phyloP scores from a whole-genome alignment of 2,113 vertebrate genomes.

The Perca fluviatilis region DNA sequence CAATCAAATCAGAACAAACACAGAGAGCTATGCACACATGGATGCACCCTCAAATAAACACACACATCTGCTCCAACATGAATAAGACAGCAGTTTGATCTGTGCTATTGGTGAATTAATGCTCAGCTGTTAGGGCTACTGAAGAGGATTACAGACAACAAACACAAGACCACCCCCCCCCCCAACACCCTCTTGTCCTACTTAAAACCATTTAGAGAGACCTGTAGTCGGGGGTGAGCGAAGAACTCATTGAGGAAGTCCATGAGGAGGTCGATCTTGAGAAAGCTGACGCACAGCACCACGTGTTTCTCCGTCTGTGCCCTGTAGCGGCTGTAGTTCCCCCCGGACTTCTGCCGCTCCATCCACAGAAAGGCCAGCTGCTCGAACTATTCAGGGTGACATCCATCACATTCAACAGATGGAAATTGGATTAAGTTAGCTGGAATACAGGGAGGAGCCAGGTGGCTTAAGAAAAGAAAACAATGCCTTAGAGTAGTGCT shows the following conservation, averaged over 20 bases:
- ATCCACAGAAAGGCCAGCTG: conserved; percentile 89
- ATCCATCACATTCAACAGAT: conserved; percentile 68
- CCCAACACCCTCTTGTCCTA: conserved; percentile 24
- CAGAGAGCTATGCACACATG: conserved; percentile 31
- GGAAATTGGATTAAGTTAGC: conserved; percentile 71
- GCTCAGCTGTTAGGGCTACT: conserved; percentile 51
- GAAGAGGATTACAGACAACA: conserved; percentile 63
- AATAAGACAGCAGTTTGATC: conserved; percentile 53
- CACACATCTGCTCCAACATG: conserved; percentile 40
- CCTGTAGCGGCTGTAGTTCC: conserved; percentile 89
- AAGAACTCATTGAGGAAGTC: conserved; percentile 90
- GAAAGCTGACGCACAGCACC: conserved; percentile 88
- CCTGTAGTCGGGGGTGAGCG: conserved; percentile 87
- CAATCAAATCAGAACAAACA: conserved; percentile 9
- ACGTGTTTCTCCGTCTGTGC: conserved; percentile 89
- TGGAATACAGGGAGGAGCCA: conserved; percentile 43
- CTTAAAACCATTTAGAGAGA: conserved; percentile 56
- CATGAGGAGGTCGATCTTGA: conserved; percentile 89
- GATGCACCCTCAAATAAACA: conserved; percentile 33
- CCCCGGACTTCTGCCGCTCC: conserved; percentile 89
- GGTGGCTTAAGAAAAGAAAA: conserved; percentile 51
- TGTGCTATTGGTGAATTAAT: conserved; percentile 60
- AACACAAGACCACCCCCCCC: conserved; percentile 11
- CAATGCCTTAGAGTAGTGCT: conserved; percentile 45
- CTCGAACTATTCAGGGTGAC: conserved; percentile 81